Evolutionary conservation across 2,797 vertebrate genomes (phyloP).

Genomic region (Taeniopygia guttata): DNA sequence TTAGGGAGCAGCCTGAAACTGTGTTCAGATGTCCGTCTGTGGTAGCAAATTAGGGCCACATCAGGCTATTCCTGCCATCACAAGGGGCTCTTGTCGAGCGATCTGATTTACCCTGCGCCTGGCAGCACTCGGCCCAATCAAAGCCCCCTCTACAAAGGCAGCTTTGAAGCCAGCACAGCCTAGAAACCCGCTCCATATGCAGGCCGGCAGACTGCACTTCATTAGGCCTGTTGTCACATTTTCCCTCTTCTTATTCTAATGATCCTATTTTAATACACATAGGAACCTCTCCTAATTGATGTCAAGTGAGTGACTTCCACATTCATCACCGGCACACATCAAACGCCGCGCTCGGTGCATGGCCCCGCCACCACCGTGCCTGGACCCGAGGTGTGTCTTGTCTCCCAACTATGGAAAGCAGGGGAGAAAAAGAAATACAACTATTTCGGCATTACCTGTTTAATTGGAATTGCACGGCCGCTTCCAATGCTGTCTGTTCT

Average conservation of each 20-base stretch:
- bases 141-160: constrained; percentile 78
- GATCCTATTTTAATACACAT: constrained; percentile 88
- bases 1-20: constrained; percentile 77
- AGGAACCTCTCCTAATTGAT: constrained; percentile 93
- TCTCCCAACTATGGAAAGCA: constrained; percentile 41
- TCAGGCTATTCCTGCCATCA: constrained; percentile 80
- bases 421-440: neutral
- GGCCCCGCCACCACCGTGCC: neutral
- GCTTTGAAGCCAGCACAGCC: constrained; percentile 80
- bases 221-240: constrained; percentile 83
- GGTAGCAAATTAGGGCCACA: constrained; percentile 83
- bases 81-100: constrained; percentile 76
- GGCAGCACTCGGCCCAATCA: constrained; percentile 80
- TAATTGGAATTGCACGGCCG: constrained; percentile 97
- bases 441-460: constrained; percentile 84
- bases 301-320: constrained; percentile 94
- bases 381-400: constrained; percentile 65
- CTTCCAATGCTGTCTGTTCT: constrained; percentile 98
- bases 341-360: constrained; percentile 36
- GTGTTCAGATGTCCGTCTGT: constrained; percentile 76
- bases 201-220: constrained; percentile 83
- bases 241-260: constrained; percentile 91
- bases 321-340: constrained; percentile 81
- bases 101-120: constrained; percentile 73
- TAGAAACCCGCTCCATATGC: constrained; percentile 77